These are phyloP conservation scores for Chrysolina haemoptera DNA, from an alignment of 2,888 invertebrate species.

Conservation along the genomic window DNA sequence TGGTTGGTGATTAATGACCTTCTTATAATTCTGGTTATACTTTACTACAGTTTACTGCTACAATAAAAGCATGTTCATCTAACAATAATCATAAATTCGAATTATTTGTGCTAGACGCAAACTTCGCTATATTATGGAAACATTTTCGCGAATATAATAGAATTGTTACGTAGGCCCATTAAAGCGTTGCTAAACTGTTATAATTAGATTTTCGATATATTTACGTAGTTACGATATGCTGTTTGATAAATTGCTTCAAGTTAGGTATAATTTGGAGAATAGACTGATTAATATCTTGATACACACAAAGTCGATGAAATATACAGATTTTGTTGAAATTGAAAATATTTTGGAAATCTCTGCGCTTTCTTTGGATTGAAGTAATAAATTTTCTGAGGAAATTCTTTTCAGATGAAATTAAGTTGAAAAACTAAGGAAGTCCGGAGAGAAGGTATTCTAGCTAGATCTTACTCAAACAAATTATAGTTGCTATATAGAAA, in stretches of 20 bases:
- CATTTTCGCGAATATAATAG: constrained; percentile 23
- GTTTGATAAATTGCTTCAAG: constrained; percentile 16
- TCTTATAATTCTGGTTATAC: constrained; percentile 15
- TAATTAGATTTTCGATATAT: constrained; percentile 28
- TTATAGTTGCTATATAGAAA: too few species aligned
- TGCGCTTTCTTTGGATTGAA: too few species aligned
- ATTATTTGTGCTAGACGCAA: constrained; percentile 29
- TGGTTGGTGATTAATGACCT: too few species aligned
- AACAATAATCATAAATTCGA: constrained; percentile 41
- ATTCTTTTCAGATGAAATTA: too few species aligned
- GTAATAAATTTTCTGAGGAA: too few species aligned
- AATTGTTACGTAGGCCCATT: constrained; percentile 21
- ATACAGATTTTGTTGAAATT: too few species aligned
- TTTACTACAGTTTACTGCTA: constrained; percentile 33
- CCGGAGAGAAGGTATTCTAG: too few species aligned
- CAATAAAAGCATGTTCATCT: constrained; percentile 35
- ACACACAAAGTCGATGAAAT: neutral
- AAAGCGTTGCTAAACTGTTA: constrained; percentile 16
- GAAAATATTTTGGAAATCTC: too few species aligned
- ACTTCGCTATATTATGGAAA: constrained; percentile 22
- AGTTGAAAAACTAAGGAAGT: too few species aligned
- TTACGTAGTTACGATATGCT: constrained; percentile 10
- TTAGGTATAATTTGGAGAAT: neutral
- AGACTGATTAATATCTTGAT: neutral
- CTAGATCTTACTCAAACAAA: too few species aligned